phyloP scores from a whole-genome alignment of 1,140 invertebrate species.

The Hylaeus anthracinus region DNA sequence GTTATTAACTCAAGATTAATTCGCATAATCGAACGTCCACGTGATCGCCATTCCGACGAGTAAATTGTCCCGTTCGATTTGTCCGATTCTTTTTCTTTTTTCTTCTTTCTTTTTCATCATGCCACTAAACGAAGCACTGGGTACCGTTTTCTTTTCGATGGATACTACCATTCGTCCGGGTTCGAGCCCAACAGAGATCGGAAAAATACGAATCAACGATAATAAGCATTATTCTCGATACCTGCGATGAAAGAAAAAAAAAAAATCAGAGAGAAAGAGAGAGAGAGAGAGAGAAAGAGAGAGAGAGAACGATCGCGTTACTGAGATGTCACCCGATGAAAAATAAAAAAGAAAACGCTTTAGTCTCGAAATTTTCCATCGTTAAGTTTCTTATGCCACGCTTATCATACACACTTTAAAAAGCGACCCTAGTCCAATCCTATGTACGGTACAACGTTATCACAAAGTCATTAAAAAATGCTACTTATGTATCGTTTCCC shows the following conservation, averaged over 20 bases:
- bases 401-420: constrained; percentile 42
- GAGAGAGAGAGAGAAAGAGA: not conserved
- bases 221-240: not conserved
- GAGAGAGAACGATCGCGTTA: constrained; percentile 20
- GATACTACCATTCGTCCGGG: not conserved
- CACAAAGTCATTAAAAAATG: constrained; percentile 74
- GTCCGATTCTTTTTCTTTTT: not conserved
- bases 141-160: not conserved
- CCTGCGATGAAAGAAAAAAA: not conserved
- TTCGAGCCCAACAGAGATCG: constrained; percentile 18
- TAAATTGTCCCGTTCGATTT: not conserved
- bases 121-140: not conserved
- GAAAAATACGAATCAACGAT: constrained; percentile 1
- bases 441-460: constrained; percentile 70
- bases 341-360: not conserved
- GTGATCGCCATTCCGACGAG: not conserved
- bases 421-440: constrained; percentile 50
- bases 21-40: not conserved
- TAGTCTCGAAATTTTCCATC: not conserved
- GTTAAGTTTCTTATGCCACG: constrained; percentile 24
- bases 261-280: not conserved
- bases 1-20: constrained; percentile 46
- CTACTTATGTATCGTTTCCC: constrained; percentile 60
- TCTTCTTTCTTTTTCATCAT: not conserved
- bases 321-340: constrained; percentile 1